Conservation (phyloP, 1,140 invertebrate species). For the Pemphigus obesinymphae region DNA sequence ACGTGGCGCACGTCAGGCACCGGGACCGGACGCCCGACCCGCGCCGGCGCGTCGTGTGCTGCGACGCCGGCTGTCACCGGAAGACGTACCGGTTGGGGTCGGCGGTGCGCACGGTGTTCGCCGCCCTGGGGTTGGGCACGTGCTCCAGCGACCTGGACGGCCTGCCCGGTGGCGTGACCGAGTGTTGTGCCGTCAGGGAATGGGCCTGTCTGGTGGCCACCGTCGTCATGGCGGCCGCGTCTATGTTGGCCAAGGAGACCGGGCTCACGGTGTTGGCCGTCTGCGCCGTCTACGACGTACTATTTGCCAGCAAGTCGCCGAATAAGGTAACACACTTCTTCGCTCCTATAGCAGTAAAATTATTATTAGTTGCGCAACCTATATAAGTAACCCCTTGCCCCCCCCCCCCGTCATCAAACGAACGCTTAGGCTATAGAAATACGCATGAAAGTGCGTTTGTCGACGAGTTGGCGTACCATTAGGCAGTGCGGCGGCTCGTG, state of each 20-base stretch:
- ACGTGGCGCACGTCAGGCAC: slow-evolving; percentile 56
- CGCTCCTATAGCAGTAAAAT: too few relatives aligned
- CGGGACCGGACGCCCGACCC: slow-evolving; percentile 15
- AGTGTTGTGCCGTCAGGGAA: slow-evolving; percentile 49
- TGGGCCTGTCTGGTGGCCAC: slow-evolving; percentile 56
- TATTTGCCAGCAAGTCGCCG: slow-evolving; percentile 5
- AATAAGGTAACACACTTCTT: slow-evolving; percentile 26
- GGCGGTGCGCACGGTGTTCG: slow-evolving; percentile 25
- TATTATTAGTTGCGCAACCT: too few relatives aligned
- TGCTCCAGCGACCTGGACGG: slow-evolving; percentile 37
- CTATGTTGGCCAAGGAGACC: slow-evolving; percentile 85
- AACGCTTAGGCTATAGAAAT: too few relatives aligned
- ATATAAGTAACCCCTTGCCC: too few relatives aligned
- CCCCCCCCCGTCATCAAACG: too few relatives aligned
- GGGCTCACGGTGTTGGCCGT: slow-evolving; percentile 85
- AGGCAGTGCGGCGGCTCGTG: too few relatives aligned
- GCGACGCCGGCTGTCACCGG: slow-evolving; percentile 24
- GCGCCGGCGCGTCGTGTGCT: not conserved
- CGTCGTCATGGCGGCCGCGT: slow-evolving; percentile 60
- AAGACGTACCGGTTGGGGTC: slow-evolving; percentile 24
- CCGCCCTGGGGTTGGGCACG: slow-evolving; percentile 20
- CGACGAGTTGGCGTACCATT: too few relatives aligned
- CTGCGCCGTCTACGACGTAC: slow-evolving; percentile 73
- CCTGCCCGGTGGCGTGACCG: slow-evolving; percentile 5
- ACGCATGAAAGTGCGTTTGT: too few relatives aligned